Evolutionary conservation across 2,888 invertebrate genomes (phyloP).

Genomic region (Ctena decussata): DNA sequence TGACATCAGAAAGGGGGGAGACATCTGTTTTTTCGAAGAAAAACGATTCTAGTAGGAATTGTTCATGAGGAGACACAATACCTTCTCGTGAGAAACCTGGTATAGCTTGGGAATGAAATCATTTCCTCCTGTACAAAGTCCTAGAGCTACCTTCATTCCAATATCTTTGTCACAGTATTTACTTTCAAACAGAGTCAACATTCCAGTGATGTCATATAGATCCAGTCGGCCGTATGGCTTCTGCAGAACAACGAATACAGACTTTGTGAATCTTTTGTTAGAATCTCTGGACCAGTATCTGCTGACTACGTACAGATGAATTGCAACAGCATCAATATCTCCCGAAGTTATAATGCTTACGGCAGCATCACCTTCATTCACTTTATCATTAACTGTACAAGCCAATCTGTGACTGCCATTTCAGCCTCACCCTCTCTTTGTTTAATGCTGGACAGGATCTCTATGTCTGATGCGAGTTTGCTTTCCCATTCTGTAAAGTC

Average conservation of each 20-base stretch:
- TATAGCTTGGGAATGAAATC: conserved; percentile 44
- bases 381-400: background rate
- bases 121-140: conserved; percentile 38
- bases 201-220: conserved; percentile 35
- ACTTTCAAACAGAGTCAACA: conserved; percentile 9
- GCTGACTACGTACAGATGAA: conserved; percentile 33
- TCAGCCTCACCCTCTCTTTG: conserved; percentile 48
- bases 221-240: conserved; percentile 24
- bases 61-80: background rate
- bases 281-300: conserved; percentile 6
- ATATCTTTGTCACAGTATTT: background rate
- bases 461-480: background rate
- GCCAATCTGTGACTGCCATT: conserved; percentile 45
- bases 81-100: conserved; percentile 22
- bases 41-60: too few species aligned
- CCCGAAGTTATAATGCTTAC: conserved; percentile 37
- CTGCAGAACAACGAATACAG: conserved; percentile 33
- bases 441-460: background rate
- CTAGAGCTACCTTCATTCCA: conserved; percentile 7
- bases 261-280: background rate
- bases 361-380: background rate
- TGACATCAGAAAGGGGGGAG: too few species aligned
- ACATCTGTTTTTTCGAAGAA: too few species aligned
- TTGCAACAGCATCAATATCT: conserved; percentile 35
- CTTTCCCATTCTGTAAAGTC: too few species aligned